These are phyloP conservation scores for Tiphia femorata DNA, from an alignment of 2,888 invertebrate species.

Conservation along the genomic window DNA sequence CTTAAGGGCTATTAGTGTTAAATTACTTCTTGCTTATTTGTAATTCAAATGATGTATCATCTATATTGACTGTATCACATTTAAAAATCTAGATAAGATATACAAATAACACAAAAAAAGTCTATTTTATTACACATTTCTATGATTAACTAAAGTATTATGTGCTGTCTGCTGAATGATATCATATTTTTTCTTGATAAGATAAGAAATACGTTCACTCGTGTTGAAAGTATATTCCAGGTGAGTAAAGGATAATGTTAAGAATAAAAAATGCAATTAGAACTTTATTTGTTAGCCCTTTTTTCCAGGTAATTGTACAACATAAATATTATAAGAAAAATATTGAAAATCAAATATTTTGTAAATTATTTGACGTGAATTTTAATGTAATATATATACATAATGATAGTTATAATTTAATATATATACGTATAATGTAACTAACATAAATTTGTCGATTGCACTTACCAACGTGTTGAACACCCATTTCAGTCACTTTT, in stretches of 20 bases:
- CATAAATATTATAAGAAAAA: neutral
- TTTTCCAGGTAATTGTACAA: neutral
- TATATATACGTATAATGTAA: neutral
- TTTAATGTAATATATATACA: neutral
- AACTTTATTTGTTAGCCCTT: too few relatives aligned
- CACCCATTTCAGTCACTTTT: slow-evolving; percentile 87
- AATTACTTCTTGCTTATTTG: too few relatives aligned
- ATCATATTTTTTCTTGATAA: slow-evolving; percentile 44
- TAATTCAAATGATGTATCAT: too few relatives aligned
- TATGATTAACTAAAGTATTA: slow-evolving; percentile 26
- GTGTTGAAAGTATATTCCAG: neutral
- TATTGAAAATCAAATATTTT: neutral
- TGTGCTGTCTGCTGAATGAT: slow-evolving; percentile 33
- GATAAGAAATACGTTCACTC: slow-evolving; percentile 38
- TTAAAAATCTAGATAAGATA: too few relatives aligned
- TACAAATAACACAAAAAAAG: too few relatives aligned
- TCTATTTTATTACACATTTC: slow-evolving; percentile 32
- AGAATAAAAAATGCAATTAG: neutral
- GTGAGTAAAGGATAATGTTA: neutral
- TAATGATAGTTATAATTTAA: too few relatives aligned
- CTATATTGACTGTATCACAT: too few relatives aligned
- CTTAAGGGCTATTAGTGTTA: too few relatives aligned
- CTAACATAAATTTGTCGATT: neutral
- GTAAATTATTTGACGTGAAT: neutral
- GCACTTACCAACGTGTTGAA: slow-evolving; percentile 78